Evolutionary conservation across 2,113 vertebrate genomes (phyloP).

Genomic region (Upupa epops): DNA sequence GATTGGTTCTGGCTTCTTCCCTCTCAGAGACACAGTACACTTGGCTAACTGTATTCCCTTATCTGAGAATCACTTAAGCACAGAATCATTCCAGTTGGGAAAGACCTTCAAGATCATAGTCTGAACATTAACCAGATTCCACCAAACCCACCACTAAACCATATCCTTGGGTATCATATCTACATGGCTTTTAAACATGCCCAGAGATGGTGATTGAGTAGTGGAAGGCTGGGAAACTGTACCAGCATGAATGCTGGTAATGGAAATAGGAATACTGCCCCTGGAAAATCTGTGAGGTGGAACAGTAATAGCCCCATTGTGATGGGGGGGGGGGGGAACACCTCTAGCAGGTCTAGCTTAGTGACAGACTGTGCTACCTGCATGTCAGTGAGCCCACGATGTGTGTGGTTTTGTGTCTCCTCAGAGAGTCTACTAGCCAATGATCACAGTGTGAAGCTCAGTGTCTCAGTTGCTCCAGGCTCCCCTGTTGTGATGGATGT

Average conservation of each 20-base stretch:
- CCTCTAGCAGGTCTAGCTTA: not conserved
- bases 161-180: too few species aligned
- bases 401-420: not conserved
- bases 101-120: too few species aligned
- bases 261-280: not conserved
- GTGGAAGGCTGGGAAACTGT: not conserved
- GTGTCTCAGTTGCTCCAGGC: slow-evolving; percentile 39
- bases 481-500: slow-evolving; percentile 61
- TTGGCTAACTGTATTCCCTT: not conserved
- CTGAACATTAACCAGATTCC: too few species aligned
- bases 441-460: slow-evolving; percentile 72
- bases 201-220: too few species aligned
- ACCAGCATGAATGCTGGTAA: not conserved
- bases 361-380: not conserved
- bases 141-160: too few species aligned
- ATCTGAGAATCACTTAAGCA: not conserved
- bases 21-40: not conserved
- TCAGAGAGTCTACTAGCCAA: slow-evolving; percentile 30
- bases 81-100: too few species aligned
- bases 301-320: not conserved
- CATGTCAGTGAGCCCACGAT: not conserved
- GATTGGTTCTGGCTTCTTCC: not conserved
- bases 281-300: not conserved
- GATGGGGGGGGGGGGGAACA: not conserved
- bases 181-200: too few species aligned